A percentile compares a stretch with the other conserved stretches of the same genome.
Evolutionary conservation across 2,797 vertebrate species (phyloP).

Genomic region (Anableps anableps): DNA sequence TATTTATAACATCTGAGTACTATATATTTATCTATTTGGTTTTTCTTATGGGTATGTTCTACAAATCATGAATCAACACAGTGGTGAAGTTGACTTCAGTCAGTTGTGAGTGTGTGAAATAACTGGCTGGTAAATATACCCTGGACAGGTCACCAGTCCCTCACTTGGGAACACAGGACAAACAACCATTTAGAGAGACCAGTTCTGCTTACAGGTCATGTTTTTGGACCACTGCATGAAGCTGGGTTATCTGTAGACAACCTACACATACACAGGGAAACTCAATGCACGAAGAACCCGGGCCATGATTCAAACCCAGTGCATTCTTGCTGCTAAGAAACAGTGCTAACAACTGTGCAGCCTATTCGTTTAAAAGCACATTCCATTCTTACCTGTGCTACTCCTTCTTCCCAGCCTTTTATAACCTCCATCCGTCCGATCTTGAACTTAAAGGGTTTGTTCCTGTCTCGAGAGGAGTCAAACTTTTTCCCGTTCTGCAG

Average conservation of each 20-base stretch:
- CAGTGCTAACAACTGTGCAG: background rate
- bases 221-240: background rate
- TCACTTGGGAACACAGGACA: background rate
- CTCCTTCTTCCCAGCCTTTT: constrained; percentile 98
- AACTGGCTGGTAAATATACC: too few relatives aligned
- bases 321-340: background rate
- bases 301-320: background rate
- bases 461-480: constrained; percentile 98
- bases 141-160: background rate
- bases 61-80: background rate
- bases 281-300: background rate
- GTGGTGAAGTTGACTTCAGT: background rate
- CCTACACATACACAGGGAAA: background rate
- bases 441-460: constrained; percentile 98
- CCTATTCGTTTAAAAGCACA: background rate
- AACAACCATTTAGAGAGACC: background rate
- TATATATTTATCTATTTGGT: background rate
- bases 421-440: constrained; percentile 96
- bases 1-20: background rate
- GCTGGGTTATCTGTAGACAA: background rate
- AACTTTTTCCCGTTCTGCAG: constrained; percentile 99
- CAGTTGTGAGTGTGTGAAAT: background rate
- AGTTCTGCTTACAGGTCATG: background rate
- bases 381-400: constrained; percentile 87
- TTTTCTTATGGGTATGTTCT: background rate